Evolutionary conservation across 2,888 invertebrate genomes (phyloP).

Genomic region (Pheosia gnoma): DNA sequence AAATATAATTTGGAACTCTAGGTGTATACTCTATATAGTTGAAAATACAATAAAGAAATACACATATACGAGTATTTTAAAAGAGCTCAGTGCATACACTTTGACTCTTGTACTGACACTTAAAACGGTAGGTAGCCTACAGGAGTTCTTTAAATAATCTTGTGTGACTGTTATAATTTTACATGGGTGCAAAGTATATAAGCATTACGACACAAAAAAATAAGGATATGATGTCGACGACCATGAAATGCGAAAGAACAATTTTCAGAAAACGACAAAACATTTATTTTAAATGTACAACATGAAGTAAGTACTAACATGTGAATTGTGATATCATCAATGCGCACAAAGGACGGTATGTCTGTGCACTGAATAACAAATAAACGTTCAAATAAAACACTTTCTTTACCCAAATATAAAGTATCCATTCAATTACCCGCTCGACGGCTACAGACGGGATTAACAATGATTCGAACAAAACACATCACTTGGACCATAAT

Average conservation of each 20-base stretch:
- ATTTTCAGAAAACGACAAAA: conserved; percentile 1
- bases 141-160: background rate
- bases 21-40: too few species aligned
- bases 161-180: background rate
- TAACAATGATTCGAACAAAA: background rate
- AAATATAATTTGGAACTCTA: too few species aligned
- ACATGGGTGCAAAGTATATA: background rate
- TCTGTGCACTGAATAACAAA: background rate
- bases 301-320: background rate
- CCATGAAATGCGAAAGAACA: background rate
- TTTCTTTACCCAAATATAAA: background rate
- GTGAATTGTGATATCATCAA: background rate
- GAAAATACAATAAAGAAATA: too few species aligned
- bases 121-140: background rate
- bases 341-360: background rate
- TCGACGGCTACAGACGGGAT: background rate
- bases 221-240: background rate
- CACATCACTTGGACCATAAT: background rate
- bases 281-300: background rate
- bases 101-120: background rate
- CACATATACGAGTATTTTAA: too few species aligned
- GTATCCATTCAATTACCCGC: conserved; percentile 2
- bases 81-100: too few species aligned
- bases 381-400: conserved; percentile 3
- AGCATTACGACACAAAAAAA: conserved; percentile 1